These are phyloP conservation scores for Drosophila bocqueti DNA, from an alignment of 1,140 invertebrate genomes.

Conservation along the genomic window DNA sequence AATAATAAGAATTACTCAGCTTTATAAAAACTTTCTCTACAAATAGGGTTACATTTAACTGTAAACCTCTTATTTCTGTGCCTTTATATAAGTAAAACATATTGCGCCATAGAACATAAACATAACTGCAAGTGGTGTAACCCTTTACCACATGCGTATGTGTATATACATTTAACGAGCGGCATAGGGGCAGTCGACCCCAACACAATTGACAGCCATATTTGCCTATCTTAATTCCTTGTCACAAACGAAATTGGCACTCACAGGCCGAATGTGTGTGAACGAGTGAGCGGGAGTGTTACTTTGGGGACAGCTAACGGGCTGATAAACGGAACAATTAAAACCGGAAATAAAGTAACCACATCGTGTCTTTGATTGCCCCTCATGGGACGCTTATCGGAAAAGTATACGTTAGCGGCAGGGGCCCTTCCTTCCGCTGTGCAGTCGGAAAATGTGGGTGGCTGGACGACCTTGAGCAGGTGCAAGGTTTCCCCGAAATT, in stretches of 20 bases:
- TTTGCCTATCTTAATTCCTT: conserved; percentile 78
- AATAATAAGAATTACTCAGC: too few species aligned
- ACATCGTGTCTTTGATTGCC: conserved; percentile 37
- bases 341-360: conserved; percentile 52
- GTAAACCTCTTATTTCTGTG: neutral
- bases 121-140: conserved; percentile 32
- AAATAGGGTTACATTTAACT: neutral
- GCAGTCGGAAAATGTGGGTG: conserved; percentile 22
- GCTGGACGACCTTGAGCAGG: conserved; percentile 59
- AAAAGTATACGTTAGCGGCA: neutral
- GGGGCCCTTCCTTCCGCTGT: neutral
- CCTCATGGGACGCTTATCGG: conserved; percentile 44
- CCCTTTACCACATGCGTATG: conserved; percentile 20
- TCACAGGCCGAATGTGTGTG: conserved; percentile 20
- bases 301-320: conserved; percentile 64
- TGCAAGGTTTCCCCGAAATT: conserved; percentile 35
- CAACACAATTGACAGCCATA: conserved; percentile 69
- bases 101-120: conserved; percentile 30
- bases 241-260: conserved; percentile 77
- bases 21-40: too few species aligned
- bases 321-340: conserved; percentile 71
- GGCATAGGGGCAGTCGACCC: conserved; percentile 54
- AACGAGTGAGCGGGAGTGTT: conserved; percentile 26
- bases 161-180: conserved; percentile 62
- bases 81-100: conserved; percentile 21